These are phyloP conservation scores for Icerya purchasi DNA, from an alignment of 2,888 invertebrate species.

Conservation along the genomic window DNA sequence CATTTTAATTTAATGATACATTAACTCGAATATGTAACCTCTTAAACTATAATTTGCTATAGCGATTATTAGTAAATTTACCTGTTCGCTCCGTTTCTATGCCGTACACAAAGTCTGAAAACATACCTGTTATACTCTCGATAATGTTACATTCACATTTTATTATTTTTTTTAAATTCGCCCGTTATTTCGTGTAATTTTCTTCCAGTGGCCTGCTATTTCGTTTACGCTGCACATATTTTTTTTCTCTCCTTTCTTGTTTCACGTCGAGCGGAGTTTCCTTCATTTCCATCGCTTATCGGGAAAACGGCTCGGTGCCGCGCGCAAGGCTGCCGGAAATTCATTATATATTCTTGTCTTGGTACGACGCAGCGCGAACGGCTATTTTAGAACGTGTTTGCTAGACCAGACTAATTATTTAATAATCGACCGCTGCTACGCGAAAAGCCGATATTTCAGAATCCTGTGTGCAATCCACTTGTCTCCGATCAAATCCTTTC, in stretches of 20 bases:
- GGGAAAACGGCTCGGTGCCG: neutral
- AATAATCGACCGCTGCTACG: too few species aligned
- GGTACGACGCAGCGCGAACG: too few species aligned
- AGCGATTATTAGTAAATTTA: neutral
- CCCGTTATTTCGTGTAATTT: neutral
- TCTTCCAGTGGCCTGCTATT: too few species aligned
- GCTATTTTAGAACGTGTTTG: too few species aligned
- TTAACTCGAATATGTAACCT: neutral
- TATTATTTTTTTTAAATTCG: neutral
- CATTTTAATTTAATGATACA: neutral
- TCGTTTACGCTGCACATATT: too few species aligned
- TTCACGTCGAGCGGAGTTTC: neutral
- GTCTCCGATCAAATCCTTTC: too few species aligned
- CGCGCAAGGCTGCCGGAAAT: neutral
- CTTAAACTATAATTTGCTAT: neutral
- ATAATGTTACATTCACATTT: neutral
- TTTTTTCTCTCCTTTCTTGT: neutral
- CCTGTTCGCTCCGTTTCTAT: neutral
- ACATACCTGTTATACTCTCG: neutral
- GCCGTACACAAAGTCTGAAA: neutral
- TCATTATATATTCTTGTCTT: neutral
- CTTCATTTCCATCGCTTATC: neutral
- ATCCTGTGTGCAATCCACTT: too few species aligned
- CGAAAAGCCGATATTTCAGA: too few species aligned
- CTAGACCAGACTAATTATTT: too few species aligned